These are phyloP conservation scores for Falco cherrug DNA, from an alignment of 2,797 vertebrate species.

Conservation along the genomic window DNA sequence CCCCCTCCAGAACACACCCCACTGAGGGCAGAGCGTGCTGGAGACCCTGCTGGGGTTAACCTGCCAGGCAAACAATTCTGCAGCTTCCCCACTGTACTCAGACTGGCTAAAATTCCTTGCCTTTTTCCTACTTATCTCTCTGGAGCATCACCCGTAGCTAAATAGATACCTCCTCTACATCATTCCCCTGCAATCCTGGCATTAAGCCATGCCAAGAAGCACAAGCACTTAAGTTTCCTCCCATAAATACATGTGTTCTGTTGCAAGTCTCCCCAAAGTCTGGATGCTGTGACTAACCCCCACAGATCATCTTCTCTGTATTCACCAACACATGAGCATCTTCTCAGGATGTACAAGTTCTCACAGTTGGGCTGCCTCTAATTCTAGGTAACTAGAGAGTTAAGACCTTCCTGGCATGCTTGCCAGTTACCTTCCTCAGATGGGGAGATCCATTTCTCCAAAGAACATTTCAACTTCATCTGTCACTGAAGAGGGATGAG, in stretches of 20 bases:
- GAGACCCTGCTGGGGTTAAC: background rate
- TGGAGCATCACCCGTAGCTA: background rate
- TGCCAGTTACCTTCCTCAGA: background rate
- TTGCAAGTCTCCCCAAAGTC: background rate
- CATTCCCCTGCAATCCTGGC: background rate
- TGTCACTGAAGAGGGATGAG: background rate
- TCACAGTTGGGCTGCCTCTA: background rate
- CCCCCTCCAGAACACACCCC: background rate
- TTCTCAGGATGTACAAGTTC: background rate
- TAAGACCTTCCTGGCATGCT: background rate
- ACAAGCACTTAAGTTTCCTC: background rate
- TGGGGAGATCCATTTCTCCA: background rate
- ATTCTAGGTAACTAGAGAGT: background rate
- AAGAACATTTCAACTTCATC: background rate
- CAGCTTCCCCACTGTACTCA: background rate
- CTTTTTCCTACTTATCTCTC: background rate
- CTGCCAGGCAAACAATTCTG: background rate
- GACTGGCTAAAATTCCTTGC: background rate
- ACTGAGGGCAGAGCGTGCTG: background rate
- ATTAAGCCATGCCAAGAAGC: background rate
- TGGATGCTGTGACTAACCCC: background rate
- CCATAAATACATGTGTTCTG: background rate
- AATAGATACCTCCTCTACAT: background rate
- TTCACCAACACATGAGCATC: background rate
- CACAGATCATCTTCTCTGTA: background rate